Evolutionary conservation across 2,797 vertebrate species (phyloP), one percentile per base, ranked within the genome.

Genomic region (Jordanella pulchra): DNA sequence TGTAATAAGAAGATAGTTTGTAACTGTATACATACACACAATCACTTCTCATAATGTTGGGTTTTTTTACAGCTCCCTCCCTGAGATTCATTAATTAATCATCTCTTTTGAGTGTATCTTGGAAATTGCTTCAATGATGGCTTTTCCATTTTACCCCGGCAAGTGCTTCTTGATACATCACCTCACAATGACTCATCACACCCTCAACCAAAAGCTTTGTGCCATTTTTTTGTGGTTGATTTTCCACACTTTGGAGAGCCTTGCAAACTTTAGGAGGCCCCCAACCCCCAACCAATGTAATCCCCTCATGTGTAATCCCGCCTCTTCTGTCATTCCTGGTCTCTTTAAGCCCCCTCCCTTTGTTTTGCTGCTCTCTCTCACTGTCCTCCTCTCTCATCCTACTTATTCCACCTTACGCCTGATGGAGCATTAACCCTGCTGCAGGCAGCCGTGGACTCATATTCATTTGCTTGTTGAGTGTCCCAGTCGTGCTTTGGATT

Each of bases 361-460:
- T 87, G 78, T 86, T 89, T 75, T 78, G 81, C 76, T 42, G 1
- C 84, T 79, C 85, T 75, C 39, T 56, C 66, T 67, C 65, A 63
- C 77, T 79, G 44, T 86, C 87, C 82, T 85, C 83, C 75, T 85
- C 74, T 85, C 79, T 67, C 84, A 89, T 94, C 90, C 87, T 87
- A 90, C 83, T 88, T 91, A 85, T 77, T 92, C 87, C 90, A 91
- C 92, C 85, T 92, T 88, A 92, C 83, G 92, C 90, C 92, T 92
- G 90, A 91, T 90, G 79, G 89, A 92, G 87, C 92, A 91, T 92
- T 91, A 65, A 84, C 86, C 84, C 82, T 73, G 79, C 89, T 89
- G 81, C 74, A 81, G 82, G 86, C 86, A 82, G 88, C 82, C 65
- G 48, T 76, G 79, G 79, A 84, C 85, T 92, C 88, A 86, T 61